These are phyloP conservation scores for Anhinga anhinga DNA, from an alignment of 2,113 vertebrate species.

Conservation along the genomic window DNA sequence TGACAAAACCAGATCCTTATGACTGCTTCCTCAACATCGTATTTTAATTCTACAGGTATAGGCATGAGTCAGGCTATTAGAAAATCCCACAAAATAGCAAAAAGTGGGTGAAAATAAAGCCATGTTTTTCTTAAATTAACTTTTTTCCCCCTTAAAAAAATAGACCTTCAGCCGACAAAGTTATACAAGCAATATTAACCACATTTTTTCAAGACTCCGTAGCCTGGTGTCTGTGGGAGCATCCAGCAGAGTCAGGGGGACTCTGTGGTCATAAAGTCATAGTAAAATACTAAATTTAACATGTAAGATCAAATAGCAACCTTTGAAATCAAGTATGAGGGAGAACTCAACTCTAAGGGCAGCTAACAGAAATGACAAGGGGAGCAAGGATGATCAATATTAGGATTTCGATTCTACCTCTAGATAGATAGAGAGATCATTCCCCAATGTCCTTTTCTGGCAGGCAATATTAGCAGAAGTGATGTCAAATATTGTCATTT, in stretches of 20 bases:
- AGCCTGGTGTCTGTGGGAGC: neutral
- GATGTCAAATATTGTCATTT: slow-evolving; percentile 63
- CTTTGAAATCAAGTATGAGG: neutral
- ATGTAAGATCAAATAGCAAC: neutral
- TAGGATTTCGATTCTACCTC: slow-evolving; percentile 26
- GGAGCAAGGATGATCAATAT: slow-evolving; percentile 9
- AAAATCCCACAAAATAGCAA: neutral
- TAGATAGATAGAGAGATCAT: slow-evolving; percentile 32
- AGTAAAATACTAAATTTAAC: neutral
- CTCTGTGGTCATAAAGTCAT: neutral
- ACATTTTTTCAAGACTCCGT: neutral
- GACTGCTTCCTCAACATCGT: neutral
- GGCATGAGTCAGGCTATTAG: neutral
- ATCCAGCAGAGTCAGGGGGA: neutral
- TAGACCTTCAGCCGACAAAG: neutral
- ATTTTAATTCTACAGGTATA: neutral
- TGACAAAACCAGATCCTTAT: neutral
- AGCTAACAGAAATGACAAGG: neutral
- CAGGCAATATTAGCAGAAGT: slow-evolving; percentile 47
- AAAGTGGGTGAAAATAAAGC: neutral
- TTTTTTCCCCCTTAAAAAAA: neutral
- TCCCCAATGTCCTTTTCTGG: slow-evolving; percentile 26
- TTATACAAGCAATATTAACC: neutral
- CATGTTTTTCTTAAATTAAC: neutral
- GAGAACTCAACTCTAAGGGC: neutral